Percentiles rank a stretch among this genome's conserved stretches.
phyloP scores from a whole-genome alignment of 2,888 invertebrate genomes.

The Dromius quadrimaculatus region DNA sequence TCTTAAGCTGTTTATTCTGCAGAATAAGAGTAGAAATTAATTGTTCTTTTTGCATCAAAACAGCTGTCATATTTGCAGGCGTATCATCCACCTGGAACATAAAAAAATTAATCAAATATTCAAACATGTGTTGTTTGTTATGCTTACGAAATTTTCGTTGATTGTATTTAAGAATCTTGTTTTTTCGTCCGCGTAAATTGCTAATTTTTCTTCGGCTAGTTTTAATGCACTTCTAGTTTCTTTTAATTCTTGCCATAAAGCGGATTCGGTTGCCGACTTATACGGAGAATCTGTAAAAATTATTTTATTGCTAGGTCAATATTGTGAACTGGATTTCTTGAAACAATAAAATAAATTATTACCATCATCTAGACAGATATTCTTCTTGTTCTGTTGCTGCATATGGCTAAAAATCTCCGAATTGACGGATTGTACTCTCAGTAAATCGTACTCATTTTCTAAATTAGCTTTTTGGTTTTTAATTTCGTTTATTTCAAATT shows the following conservation, averaged over 20 bases:
- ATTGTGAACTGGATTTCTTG: too few species aligned
- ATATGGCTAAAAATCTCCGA: background rate
- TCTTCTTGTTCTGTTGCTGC: background rate
- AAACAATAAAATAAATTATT: background rate
- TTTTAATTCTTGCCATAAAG: slow-evolving; percentile 39
- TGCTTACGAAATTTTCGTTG: slow-evolving; percentile 13
- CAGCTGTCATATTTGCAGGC: slow-evolving; percentile 3
- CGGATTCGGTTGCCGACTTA: slow-evolving; percentile 28
- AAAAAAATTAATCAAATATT: slow-evolving; percentile 15
- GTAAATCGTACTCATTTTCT: background rate
- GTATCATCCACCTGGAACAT: slow-evolving; percentile 18
- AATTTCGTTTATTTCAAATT: slow-evolving; percentile 2
- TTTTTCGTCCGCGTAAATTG: slow-evolving; percentile 37
- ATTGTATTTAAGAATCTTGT: slow-evolving; percentile 41
- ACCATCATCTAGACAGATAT: background rate
- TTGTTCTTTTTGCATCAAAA: slow-evolving; percentile 42
- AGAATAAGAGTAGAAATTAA: slow-evolving; percentile 31
- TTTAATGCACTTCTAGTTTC: slow-evolving; percentile 22
- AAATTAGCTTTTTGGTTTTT: background rate
- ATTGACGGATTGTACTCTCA: background rate
- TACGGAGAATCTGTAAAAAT: background rate
- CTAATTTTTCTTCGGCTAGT: slow-evolving; percentile 40
- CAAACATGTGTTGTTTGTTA: background rate
- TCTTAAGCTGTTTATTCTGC: slow-evolving; percentile 28
- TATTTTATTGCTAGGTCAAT: too few species aligned